Base-by-base conservation (phyloP, 1,140 invertebrate genomes). In the Zaprionus nigranus region DNA sequence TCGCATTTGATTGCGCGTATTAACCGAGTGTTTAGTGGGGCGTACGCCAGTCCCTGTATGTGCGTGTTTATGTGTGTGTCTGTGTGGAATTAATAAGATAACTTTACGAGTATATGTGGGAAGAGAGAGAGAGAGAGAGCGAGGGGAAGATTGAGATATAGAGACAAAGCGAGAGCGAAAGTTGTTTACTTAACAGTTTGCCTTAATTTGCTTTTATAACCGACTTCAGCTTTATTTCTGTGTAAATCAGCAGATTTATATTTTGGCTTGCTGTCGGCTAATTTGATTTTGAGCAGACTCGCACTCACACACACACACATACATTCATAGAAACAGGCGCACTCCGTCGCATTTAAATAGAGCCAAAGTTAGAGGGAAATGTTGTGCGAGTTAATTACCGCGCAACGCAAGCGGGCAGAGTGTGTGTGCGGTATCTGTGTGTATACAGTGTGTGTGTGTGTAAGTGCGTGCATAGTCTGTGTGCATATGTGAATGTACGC, bases 101-200 rank as follows among this genome's bases (percentile, higher is more conserved):
- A 88, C 74, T 88, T 87, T 88, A 73, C 22, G 62, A 66, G 54
- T 79, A 70, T 78, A 73, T 40, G 40, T 46, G 49, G 56, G 58
- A 46, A 63, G 5, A 54, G 53, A 17, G 17, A 17, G 53, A 17
- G 17, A 17, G 17, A 40, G 46, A 51, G 26, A 22, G 26, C 15
- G 40, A 26, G n/a, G 51, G 62, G 36, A 58, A 51, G 76, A 22
- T 34, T 3, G 30, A 11, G 20, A 5, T 26, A n/a, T 36, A 6
- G 56, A 38, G 13, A 51, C 62, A 53, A 53, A 36, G 49, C 62
- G 61, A 12, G 20, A 13, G 56, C 66, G 64, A 84, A 90, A 85
- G 75, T 90, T 90, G 86, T 90, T 90, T 90, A 90, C 88, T 85
- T 90, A 90, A 90, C 86, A 90, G 88, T 90, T 90, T 90, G 86